These are phyloP conservation scores for Aegypius monachus DNA, from an alignment of 2,113 vertebrate genomes.

Conservation along the genomic window DNA sequence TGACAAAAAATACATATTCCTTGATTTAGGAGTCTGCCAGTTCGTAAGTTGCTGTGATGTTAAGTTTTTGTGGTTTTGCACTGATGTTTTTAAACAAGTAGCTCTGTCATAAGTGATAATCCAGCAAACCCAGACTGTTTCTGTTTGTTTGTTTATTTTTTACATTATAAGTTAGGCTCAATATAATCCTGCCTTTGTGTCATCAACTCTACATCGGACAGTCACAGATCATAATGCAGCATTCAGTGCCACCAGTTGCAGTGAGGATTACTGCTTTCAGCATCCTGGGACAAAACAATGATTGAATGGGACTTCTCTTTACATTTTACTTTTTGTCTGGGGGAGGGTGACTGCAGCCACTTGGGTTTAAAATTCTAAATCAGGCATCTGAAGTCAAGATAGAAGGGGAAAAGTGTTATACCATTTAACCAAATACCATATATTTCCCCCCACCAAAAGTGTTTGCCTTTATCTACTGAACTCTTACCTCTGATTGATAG, in stretches of 20 bases:
- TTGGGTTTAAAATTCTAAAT: conserved; percentile 13
- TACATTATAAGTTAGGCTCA: background rate
- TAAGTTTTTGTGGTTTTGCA: background rate
- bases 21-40: background rate
- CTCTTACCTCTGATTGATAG: background rate
- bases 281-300: background rate
- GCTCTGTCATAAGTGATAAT: conserved; percentile 22
- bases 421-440: background rate
- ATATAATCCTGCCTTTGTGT: conserved; percentile 38
- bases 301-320: conserved; percentile 2
- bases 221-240: background rate
- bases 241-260: background rate
- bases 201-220: background rate
- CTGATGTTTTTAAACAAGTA: conserved; percentile 2
- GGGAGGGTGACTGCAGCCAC: background rate
- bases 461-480: background rate
- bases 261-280: background rate
- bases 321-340: background rate
- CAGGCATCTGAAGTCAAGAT: background rate
- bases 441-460: rapidly evolving
- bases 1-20: background rate
- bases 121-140: background rate
- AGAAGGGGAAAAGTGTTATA: background rate
- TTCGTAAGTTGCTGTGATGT: background rate
- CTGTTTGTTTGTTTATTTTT: conserved; percentile 33